These are phyloP conservation scores for Biston betularia DNA, from an alignment of 2,888 invertebrate genomes.

Conservation along the genomic window DNA sequence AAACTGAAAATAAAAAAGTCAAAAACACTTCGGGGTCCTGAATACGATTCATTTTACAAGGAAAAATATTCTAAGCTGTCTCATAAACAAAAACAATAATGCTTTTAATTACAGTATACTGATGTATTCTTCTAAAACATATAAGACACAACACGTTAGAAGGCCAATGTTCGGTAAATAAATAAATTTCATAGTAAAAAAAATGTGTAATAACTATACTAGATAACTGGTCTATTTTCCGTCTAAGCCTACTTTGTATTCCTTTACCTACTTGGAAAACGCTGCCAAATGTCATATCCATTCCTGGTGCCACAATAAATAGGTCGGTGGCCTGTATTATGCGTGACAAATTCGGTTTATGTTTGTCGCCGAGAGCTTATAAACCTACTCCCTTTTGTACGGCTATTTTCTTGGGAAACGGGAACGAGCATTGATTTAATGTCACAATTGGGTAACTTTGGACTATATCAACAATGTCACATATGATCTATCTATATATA, in stretches of 20 bases:
- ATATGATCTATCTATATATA: too few relatives aligned
- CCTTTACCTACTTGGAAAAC: slow-evolving; percentile 27
- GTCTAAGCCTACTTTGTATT: slow-evolving; percentile 31
- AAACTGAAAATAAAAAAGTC: neutral
- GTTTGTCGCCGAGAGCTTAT: slow-evolving; percentile 22
- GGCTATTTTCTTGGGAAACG: slow-evolving; percentile 14
- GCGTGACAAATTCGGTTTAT: slow-evolving; percentile 24
- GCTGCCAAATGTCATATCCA: slow-evolving; percentile 42
- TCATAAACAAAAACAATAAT: too few relatives aligned
- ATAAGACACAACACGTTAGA: neutral
- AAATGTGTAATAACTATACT: slow-evolving; percentile 15
- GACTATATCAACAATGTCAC: neutral
- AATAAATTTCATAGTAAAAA: slow-evolving; percentile 9
- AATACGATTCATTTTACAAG: too few relatives aligned
- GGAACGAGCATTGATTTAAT: slow-evolving; percentile 9
- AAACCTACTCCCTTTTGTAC: slow-evolving; percentile 15
- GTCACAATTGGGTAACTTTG: slow-evolving; percentile 3
- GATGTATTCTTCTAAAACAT: too few relatives aligned
- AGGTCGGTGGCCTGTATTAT: slow-evolving; percentile 34
- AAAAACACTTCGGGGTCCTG: too few relatives aligned
- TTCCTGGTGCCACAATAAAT: slow-evolving; percentile 32
- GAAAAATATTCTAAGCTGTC: too few relatives aligned
- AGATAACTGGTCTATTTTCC: slow-evolving; percentile 31
- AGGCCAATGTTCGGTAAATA: neutral
- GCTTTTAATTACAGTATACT: too few relatives aligned